phyloP scores from a whole-genome alignment of 1,140 invertebrate species.

The Drosophila quadrilineata region DNA sequence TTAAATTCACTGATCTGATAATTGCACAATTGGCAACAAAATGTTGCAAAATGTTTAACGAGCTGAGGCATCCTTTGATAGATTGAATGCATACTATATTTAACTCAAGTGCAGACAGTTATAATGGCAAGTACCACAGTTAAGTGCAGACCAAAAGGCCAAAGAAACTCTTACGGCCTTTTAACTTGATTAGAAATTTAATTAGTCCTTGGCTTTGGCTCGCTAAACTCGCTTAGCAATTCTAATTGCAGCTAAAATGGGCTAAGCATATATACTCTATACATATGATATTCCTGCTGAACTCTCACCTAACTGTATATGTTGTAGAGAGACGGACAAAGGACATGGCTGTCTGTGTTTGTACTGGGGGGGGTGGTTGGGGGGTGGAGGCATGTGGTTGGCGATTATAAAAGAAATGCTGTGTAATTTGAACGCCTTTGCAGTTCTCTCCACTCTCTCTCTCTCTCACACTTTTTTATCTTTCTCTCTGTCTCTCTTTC shows the following conservation, averaged over 20 bases:
- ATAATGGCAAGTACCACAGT: not conserved
- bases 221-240: constrained; percentile 44
- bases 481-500: too few species aligned
- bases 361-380: too few species aligned
- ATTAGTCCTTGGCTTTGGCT: constrained; percentile 39
- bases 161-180: constrained; percentile 36
- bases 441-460: too few species aligned
- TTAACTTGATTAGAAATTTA: constrained; percentile 65
- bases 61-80: not conserved
- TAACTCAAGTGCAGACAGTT: not conserved
- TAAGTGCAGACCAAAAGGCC: constrained; percentile 4
- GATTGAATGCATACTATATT: not conserved
- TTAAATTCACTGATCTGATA: constrained; percentile 37
- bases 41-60: constrained; percentile 19
- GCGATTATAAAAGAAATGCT: constrained; percentile 48
- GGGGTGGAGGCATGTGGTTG: not conserved
- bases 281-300: too few species aligned
- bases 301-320: too few species aligned
- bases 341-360: too few species aligned
- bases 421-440: constrained; percentile 60
- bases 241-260: constrained; percentile 53
- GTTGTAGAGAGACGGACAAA: too few species aligned
- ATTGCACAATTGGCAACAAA: constrained; percentile 31
- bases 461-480: too few species aligned
- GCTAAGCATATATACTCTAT: constrained; percentile 16